A percentile compares a stretch with the other conserved stretches of the same genome.
These are phyloP conservation scores for Allobates femoralis DNA, from an alignment of 2,797 vertebrate genomes.

Conservation along the genomic window DNA sequence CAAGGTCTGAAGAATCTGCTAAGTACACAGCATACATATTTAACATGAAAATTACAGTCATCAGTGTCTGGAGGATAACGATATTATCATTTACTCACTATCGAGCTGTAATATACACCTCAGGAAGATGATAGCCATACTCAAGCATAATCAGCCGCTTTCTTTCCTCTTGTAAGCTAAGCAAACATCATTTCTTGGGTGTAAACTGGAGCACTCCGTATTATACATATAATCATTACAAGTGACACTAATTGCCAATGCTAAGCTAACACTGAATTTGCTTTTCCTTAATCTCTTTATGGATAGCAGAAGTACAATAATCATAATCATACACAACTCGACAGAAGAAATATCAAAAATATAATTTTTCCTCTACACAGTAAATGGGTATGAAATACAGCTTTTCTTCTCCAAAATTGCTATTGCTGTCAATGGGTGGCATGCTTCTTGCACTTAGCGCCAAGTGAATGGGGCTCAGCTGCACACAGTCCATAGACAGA, in stretches of 20 bases:
- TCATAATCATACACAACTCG: slow-evolving; percentile 20
- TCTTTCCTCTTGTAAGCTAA: slow-evolving; percentile 10
- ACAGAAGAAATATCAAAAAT: neutral
- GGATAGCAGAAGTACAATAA: neutral
- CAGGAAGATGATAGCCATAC: neutral
- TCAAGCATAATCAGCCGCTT: slow-evolving; percentile 37
- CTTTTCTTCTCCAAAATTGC: neutral
- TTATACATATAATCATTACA: slow-evolving; percentile 26
- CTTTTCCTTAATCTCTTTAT: neutral
- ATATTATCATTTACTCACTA: slow-evolving; percentile 16
- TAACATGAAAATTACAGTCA: slow-evolving; percentile 38
- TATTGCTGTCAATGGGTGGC: neutral
- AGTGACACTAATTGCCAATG: slow-evolving; percentile 50
- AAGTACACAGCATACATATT: neutral
- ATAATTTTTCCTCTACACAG: neutral
- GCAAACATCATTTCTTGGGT: slow-evolving; percentile 4
- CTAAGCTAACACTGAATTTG: slow-evolving; percentile 9
- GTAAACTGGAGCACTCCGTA: slow-evolving; percentile 12
- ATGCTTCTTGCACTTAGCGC: neutral
- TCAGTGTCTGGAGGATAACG: neutral
- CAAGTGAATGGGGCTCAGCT: neutral
- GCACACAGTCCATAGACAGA: neutral
- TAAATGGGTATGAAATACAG: neutral
- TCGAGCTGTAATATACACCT: slow-evolving; percentile 14
- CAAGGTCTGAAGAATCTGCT: neutral